phyloP scores from a whole-genome alignment of 2,113 vertebrate species.

The Erythrocercus mccallii region DNA sequence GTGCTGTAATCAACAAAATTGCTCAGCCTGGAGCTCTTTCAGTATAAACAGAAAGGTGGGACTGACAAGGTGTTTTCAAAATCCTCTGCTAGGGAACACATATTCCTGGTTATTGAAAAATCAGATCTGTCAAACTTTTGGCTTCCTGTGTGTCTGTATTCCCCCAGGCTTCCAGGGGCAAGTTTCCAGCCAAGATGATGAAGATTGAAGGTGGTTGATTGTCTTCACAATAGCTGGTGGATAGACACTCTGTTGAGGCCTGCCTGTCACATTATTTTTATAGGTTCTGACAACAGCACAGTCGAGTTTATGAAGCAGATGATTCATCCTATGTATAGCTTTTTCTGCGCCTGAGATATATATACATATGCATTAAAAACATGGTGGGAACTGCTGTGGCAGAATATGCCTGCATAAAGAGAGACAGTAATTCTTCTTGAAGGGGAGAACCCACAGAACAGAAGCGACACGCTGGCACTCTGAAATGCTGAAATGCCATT shows the following conservation, averaged over 20 bases:
- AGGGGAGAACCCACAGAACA: background rate
- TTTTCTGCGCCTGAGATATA: background rate
- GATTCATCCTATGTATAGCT: constrained; percentile 19
- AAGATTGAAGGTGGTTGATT: background rate
- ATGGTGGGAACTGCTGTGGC: background rate
- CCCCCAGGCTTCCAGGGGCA: background rate
- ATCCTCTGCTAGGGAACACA: background rate
- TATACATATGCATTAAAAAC: constrained; percentile 30
- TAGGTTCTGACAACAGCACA: constrained; percentile 34
- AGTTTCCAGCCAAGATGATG: background rate
- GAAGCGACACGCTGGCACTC: background rate
- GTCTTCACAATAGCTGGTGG: background rate
- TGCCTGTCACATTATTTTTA: constrained; percentile 41
- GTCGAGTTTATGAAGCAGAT: constrained; percentile 30
- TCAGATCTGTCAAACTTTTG: background rate
- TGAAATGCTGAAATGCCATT: background rate
- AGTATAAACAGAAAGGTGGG: background rate
- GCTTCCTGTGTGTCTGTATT: background rate
- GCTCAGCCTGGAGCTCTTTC: background rate
- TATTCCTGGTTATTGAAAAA: constrained; percentile 14
- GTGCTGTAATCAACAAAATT: background rate
- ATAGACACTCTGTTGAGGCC: background rate
- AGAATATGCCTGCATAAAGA: background rate
- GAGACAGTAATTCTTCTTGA: background rate
- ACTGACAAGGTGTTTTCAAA: constrained; percentile 7